Evolutionary conservation across 2,113 vertebrate species (phyloP).

Genomic region (Pogonocichla stellata): DNA sequence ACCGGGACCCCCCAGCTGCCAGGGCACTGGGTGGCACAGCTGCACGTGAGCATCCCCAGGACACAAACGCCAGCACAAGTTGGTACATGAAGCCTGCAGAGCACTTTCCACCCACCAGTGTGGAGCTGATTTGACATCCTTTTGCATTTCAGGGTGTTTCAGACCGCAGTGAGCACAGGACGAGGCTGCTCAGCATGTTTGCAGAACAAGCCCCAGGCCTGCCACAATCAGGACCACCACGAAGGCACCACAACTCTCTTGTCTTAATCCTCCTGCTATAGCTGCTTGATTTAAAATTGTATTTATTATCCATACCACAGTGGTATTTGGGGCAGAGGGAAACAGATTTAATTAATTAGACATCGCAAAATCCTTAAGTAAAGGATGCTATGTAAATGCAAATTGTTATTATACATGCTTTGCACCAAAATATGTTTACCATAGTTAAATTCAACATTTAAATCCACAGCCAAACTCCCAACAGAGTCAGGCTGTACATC

Average conservation of each 20-base stretch:
- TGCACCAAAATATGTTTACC: conserved; percentile 44
- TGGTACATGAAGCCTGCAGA: rapidly evolving
- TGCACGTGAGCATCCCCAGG: rapidly evolving
- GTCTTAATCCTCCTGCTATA: conserved; percentile 29
- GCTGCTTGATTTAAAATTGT: not conserved
- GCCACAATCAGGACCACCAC: not conserved
- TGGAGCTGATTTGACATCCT: rapidly evolving
- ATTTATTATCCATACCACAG: conserved; percentile 25
- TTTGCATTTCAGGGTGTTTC: not conserved
- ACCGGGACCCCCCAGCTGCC: rapidly evolving
- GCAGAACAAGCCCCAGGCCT: not conserved
- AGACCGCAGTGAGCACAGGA: rapidly evolving
- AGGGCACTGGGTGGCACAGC: rapidly evolving
- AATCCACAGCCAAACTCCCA: conserved; percentile 46
- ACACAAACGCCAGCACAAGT: not conserved
- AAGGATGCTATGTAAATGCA: conserved; percentile 57
- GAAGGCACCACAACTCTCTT: not conserved
- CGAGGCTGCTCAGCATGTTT: rapidly evolving
- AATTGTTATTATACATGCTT: conserved; percentile 41
- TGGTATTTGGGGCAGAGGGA: not conserved
- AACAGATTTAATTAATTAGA: conserved; percentile 59
- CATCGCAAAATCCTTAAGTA: conserved; percentile 39
- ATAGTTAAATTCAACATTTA: conserved; percentile 23
- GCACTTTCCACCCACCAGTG: not conserved
- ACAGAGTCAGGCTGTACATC: not conserved